Evolutionary conservation across 2,113 vertebrate species (phyloP).

Genomic region (Prunella himalayana): DNA sequence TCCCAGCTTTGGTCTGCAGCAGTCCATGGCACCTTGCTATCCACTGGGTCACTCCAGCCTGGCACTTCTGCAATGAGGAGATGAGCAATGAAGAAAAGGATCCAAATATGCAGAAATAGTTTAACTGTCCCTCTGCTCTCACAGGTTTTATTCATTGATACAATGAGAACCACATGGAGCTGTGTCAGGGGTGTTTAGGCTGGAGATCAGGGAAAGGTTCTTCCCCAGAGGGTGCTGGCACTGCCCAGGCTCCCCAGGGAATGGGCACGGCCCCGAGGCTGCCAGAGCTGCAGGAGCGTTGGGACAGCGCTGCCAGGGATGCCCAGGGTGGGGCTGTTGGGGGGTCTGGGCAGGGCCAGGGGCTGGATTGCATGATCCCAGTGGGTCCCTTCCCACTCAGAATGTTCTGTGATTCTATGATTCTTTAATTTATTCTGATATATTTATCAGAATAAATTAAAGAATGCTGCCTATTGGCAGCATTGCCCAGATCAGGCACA

Average conservation of each 20-base stretch:
- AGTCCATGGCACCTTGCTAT: constrained; percentile 49
- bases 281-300: neutral
- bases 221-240: neutral
- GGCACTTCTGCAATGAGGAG: constrained; percentile 61
- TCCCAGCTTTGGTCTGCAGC: neutral
- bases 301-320: neutral
- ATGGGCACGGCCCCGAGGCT: neutral
- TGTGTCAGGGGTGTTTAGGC: fast-evolving
- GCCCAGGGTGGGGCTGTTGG: neutral
- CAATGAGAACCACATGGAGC: neutral
- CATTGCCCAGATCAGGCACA: neutral
- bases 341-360: neutral
- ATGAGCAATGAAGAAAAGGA: neutral
- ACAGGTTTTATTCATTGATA: neutral
- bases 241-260: neutral
- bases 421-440: neutral
- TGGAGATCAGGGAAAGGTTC: neutral
- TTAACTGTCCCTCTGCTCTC: neutral
- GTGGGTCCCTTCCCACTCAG: neutral
- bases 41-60: constrained; percentile 53
- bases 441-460: neutral
- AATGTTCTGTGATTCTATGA: neutral
- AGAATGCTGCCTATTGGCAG: neutral
- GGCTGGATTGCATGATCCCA: fast-evolving
- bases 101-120: neutral